Percentiles rank a stretch among this genome's conserved stretches.
These are phyloP conservation scores for Hippocampus mohnikei DNA, from an alignment of 2,113 vertebrate species.

Conservation along the genomic window DNA sequence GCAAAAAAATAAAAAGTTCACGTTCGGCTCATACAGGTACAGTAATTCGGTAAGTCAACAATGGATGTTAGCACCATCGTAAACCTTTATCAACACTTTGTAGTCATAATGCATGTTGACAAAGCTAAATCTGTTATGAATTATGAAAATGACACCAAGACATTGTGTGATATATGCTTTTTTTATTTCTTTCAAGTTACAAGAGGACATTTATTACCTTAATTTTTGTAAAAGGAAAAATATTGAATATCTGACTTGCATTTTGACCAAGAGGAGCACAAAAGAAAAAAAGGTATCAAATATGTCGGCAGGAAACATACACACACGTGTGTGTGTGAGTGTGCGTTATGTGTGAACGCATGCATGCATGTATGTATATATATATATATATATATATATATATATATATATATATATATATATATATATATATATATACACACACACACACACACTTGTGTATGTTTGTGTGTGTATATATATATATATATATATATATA, in stretches of 20 bases:
- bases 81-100: background rate
- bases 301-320: too few relatives aligned
- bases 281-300: conserved; percentile 13
- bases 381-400: too few relatives aligned
- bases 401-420: too few relatives aligned
- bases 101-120: background rate
- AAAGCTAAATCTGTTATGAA: background rate
- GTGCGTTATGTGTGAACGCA: too few relatives aligned
- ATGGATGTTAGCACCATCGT: background rate
- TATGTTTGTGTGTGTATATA: too few relatives aligned
- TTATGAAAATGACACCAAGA: background rate
- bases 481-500: too few relatives aligned
- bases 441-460: too few relatives aligned
- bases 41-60: background rate
- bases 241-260: conserved; percentile 42
- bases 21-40: background rate
- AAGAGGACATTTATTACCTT: conserved; percentile 69
- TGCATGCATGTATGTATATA: too few relatives aligned
- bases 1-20: too few relatives aligned
- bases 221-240: conserved; percentile 29
- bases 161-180: background rate
- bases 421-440: too few relatives aligned
- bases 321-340: too few relatives aligned
- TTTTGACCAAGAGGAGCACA: conserved; percentile 31
- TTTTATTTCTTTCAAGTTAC: conserved; percentile 65